These are phyloP conservation scores for Montipora capricornis DNA, from an alignment of 64 coral and sea anemone species.

Conservation along the genomic window DNA sequence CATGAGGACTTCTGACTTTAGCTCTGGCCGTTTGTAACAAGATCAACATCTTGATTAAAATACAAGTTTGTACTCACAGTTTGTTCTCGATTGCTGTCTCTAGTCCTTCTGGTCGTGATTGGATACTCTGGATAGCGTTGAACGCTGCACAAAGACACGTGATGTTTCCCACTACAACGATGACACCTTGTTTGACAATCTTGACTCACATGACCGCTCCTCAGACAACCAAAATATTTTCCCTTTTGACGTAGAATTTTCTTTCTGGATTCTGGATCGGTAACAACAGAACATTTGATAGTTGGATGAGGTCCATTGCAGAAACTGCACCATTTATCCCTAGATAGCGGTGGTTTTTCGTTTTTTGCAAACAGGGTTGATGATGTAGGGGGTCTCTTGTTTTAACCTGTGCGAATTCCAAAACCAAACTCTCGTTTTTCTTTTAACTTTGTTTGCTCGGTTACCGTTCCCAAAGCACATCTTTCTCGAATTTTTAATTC, in stretches of 20 bases:
- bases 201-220: too few relatives aligned
- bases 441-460: too few relatives aligned
- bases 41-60: constrained; percentile 37
- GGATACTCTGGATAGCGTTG: too few relatives aligned
- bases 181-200: too few relatives aligned
- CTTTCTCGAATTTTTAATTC: constrained; percentile 62
- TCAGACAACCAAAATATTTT: not conserved
- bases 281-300: constrained; percentile 49
- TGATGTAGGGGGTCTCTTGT: not conserved
- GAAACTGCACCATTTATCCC: constrained; percentile 56
- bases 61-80: constrained; percentile 71
- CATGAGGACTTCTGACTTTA: not conserved
- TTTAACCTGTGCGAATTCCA: not conserved
- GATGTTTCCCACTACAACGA: too few relatives aligned
- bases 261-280: constrained; percentile 33
- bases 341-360: not conserved
- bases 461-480: constrained; percentile 16
- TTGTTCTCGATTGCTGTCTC: not conserved
- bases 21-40: constrained; percentile 62
- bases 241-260: constrained; percentile 66
- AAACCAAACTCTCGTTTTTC: too few relatives aligned
- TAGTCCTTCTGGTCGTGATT: too few relatives aligned
- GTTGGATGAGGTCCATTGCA: constrained; percentile 55
- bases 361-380: not conserved
- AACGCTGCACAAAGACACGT: too few relatives aligned